phyloP scores from a whole-genome alignment of 2,113 vertebrate species.

The Nematolebias whitei region DNA sequence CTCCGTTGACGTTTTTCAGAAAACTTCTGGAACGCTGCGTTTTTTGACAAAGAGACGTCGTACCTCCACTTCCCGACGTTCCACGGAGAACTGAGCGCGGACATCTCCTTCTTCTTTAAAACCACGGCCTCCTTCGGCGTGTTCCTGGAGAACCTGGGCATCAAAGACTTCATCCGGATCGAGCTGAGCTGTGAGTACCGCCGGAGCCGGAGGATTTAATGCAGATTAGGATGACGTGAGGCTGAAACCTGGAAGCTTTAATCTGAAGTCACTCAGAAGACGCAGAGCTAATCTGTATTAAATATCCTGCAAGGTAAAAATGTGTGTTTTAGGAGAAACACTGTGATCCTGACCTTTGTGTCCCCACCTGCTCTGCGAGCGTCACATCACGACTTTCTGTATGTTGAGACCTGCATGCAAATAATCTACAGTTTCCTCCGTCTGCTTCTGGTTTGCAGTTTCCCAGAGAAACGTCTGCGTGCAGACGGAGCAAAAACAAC shows the following conservation, averaged over 20 bases:
- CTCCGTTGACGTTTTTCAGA: slow-evolving; percentile 69
- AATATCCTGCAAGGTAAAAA: background rate
- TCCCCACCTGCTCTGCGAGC: background rate
- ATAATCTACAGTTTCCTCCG: no score
- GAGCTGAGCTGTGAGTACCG: slow-evolving; percentile 80
- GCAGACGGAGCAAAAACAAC: no score
- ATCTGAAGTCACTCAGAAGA: slow-evolving; percentile 65
- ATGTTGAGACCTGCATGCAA: no score
- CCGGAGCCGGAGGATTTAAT: slow-evolving; percentile 15
- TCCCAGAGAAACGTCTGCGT: no score
- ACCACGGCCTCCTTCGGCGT: slow-evolving; percentile 89
- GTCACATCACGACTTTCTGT: no score
- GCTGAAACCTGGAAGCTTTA: slow-evolving; percentile 88
- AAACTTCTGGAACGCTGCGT: slow-evolving; percentile 93
- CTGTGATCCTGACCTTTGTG: background rate
- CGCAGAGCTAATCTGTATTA: slow-evolving; percentile 19
- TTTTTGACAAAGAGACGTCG: slow-evolving; percentile 90
- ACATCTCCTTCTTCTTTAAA: slow-evolving; percentile 95
- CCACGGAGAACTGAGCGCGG: slow-evolving; percentile 91
- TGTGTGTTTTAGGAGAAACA: slow-evolving; percentile 1
- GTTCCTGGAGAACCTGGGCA: slow-evolving; percentile 95
- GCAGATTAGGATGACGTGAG: slow-evolving; percentile 30
- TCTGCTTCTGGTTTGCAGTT: no score
- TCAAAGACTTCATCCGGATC: slow-evolving; percentile 93
- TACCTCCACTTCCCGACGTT: slow-evolving; percentile 98